Evolutionary conservation across 2,888 invertebrate species (phyloP).

Genomic region (Pelosia muscerda): DNA sequence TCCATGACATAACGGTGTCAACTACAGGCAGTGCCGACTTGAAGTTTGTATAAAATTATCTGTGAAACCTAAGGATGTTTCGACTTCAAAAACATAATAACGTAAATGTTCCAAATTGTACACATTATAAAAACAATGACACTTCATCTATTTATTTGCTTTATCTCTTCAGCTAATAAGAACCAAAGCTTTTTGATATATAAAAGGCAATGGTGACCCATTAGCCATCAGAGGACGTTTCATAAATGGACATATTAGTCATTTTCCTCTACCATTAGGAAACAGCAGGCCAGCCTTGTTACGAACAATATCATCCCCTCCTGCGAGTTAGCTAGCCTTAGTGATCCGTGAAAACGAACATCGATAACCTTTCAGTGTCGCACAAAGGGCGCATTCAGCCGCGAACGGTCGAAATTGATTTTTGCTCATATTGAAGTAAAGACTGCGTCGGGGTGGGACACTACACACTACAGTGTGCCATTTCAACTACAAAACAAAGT

Average conservation of each 20-base stretch:
- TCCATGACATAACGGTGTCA: too few species aligned
- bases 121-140: not conserved
- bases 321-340: conserved; percentile 60
- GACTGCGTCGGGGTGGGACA: conserved; percentile 39
- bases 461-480: conserved; percentile 36
- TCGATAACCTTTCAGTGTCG: conserved; percentile 81
- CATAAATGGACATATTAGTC: conserved; percentile 34
- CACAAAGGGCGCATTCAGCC: conserved; percentile 79
- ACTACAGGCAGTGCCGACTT: too few species aligned
- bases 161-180: not conserved
- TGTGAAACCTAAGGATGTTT: too few species aligned
- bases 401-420: conserved; percentile 81
- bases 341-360: conserved; percentile 81
- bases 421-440: conserved; percentile 72
- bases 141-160: not conserved
- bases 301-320: conserved; percentile 67
- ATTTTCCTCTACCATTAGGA: conserved; percentile 54
- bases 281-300: conserved; percentile 64
- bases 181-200: not conserved
- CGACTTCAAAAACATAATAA: too few species aligned
- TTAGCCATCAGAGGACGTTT: conserved; percentile 17
- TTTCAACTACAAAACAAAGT: conserved; percentile 51
- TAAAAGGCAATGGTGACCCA: conserved; percentile 20
- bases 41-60: too few species aligned
- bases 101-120: not conserved